Evolutionary conservation across 2,113 vertebrate genomes (phyloP).

Genomic region (Takifugu flavidus): DNA sequence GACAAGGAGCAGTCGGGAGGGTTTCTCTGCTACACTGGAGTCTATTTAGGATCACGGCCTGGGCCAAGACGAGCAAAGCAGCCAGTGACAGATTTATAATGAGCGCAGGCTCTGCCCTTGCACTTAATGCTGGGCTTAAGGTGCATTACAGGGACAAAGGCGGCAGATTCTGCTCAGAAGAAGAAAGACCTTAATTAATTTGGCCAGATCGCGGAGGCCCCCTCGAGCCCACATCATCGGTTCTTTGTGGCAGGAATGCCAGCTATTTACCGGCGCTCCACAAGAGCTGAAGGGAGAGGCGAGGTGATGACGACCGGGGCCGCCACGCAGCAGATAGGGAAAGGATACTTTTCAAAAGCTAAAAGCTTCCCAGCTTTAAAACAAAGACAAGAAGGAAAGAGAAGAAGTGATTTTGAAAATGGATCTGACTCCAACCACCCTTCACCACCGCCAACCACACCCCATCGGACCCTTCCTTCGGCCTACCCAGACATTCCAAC

Average conservation of each 20-base stretch:
- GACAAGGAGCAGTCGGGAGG: conserved; percentile 37
- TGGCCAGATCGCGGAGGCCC: conserved; percentile 67
- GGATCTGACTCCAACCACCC: conserved; percentile 50
- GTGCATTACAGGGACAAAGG: conserved; percentile 61
- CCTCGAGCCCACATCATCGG: conserved; percentile 68
- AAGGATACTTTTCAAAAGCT: conserved; percentile 83
- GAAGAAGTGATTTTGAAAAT: conserved; percentile 74
- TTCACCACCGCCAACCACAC: neutral
- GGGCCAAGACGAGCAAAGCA: conserved; percentile 52
- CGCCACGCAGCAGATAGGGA: conserved; percentile 70
- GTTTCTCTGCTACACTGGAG: conserved; percentile 53
- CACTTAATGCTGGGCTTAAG: conserved; percentile 67
- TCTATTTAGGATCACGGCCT: conserved; percentile 47
- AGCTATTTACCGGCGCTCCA: conserved; percentile 76
- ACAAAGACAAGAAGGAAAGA: conserved; percentile 70
- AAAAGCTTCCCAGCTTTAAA: conserved; percentile 80
- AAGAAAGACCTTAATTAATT: conserved; percentile 79
- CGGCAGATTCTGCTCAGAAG: conserved; percentile 29
- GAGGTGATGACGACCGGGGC: conserved; percentile 79
- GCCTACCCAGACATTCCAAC: conserved; percentile 64
- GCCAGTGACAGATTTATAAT: conserved; percentile 71
- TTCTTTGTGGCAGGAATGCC: conserved; percentile 79
- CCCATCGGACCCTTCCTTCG: conserved; percentile 24
- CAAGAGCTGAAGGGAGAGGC: conserved; percentile 55
- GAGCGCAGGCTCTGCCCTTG: conserved; percentile 41